A percentile compares a stretch with the other conserved stretches of the same genome.
These are phyloP conservation scores for Turdus rufiventris DNA, from an alignment of 2,113 vertebrate genomes.

Conservation along the genomic window DNA sequence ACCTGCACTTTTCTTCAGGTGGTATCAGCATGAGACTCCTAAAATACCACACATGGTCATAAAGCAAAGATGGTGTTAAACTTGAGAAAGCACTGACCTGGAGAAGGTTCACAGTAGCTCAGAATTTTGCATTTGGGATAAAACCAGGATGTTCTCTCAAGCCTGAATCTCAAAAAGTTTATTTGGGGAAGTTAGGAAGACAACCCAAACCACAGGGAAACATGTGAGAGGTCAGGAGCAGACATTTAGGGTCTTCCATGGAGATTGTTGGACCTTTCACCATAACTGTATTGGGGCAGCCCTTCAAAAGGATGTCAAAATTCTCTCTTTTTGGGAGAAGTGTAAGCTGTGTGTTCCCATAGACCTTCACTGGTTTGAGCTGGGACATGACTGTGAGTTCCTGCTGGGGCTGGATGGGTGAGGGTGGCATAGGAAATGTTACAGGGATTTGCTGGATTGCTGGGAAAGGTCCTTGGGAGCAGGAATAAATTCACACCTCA, in stretches of 20 bases:
- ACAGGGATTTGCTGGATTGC: neutral
- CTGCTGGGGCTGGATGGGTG: neutral
- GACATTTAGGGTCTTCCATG: neutral
- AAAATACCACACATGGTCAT: rapidly evolving
- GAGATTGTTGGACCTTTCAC: neutral
- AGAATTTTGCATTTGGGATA: neutral
- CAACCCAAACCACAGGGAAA: neutral
- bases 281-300: neutral
- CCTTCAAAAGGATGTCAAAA: neutral
- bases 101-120: neutral
- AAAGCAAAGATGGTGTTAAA: neutral
- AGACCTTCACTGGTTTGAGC: neutral
- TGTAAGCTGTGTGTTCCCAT: rapidly evolving
- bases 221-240: neutral
- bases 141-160: neutral
- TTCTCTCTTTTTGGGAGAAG: neutral
- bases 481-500: neutral
- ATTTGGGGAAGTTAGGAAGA: neutral
- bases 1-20: neutral
- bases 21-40: neutral
- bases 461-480: neutral
- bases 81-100: neutral
- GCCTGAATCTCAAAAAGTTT: neutral
- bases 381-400: neutral
- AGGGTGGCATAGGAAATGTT: neutral